Evolutionary conservation across 1,140 invertebrate genomes (phyloP).

Genomic region (Drosophila athabasca): DNA sequence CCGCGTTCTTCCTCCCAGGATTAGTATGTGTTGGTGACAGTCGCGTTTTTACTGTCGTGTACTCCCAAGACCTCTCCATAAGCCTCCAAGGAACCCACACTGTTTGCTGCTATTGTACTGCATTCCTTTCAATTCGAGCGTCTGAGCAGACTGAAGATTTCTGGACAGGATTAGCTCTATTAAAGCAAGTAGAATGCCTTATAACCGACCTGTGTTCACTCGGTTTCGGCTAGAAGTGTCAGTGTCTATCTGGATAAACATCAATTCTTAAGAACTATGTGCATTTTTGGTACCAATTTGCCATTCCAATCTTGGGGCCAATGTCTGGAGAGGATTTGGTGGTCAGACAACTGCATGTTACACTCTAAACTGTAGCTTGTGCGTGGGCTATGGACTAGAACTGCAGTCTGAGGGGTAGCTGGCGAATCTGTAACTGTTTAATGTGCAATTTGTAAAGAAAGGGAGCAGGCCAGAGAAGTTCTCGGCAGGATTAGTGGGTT

Average conservation of each 20-base stretch:
- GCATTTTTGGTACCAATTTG: not conserved
- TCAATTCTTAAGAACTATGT: not conserved
- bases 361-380: no score
- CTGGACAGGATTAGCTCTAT: slow-evolving; percentile 61
- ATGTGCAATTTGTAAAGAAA: not conserved
- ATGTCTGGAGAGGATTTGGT: slow-evolving; percentile 3
- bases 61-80: not conserved
- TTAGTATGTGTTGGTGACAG: not conserved
- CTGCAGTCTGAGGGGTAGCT: no score
- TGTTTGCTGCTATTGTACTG: not conserved
- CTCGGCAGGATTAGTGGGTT: slow-evolving; percentile 17
- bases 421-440: no score
- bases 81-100: not conserved
- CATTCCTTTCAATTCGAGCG: not conserved
- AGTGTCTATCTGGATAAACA: not conserved
- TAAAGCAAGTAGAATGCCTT: no score
- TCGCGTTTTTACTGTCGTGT: not conserved
- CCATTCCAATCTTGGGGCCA: not conserved
- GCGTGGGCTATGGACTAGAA: no score
- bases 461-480: not conserved
- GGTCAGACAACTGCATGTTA: no score
- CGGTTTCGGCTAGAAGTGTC: not conserved
- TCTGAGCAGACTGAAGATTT: slow-evolving; percentile 24
- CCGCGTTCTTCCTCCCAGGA: slow-evolving; percentile 38
- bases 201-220: not conserved